Evolutionary conservation across 2,113 vertebrate genomes (phyloP).

Genomic region (Capricornis sumatraensis): DNA sequence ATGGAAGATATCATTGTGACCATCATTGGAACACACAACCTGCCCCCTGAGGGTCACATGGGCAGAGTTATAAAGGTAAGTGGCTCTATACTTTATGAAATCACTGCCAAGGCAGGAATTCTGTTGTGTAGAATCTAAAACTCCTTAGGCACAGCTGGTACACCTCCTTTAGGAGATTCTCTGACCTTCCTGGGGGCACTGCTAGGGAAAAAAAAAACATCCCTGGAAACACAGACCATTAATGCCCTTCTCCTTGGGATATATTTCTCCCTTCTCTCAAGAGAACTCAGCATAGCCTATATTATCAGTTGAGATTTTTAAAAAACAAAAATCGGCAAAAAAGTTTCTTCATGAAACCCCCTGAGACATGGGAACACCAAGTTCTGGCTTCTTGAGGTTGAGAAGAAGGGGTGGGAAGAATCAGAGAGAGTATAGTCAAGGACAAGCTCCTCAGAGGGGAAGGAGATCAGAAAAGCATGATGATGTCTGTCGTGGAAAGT

Average conservation of each 20-base stretch:
- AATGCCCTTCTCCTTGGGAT: neutral
- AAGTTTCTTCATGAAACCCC: neutral
- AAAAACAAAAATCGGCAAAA: neutral
- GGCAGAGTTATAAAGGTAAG: neutral
- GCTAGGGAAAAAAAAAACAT: neutral
- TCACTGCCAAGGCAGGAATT: neutral
- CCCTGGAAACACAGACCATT: neutral
- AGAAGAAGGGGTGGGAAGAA: neutral
- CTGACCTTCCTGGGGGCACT: neutral
- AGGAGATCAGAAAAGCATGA: neutral
- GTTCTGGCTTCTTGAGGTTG: neutral
- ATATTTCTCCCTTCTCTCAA: neutral
- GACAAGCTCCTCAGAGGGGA: neutral
- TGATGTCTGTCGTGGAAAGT: rapidly evolving
- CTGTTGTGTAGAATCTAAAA: neutral
- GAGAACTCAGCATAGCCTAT: neutral
- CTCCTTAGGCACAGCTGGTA: neutral
- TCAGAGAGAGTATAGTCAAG: neutral
- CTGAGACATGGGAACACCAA: neutral
- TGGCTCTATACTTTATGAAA: neutral
- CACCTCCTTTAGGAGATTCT: neutral
- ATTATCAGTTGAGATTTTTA: neutral
- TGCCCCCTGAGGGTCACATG: neutral
- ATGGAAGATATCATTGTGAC: neutral
- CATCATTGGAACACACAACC: neutral